These are phyloP conservation scores for Clarias fuscus DNA, from an alignment of 2,797 vertebrate species.

Conservation along the genomic window DNA sequence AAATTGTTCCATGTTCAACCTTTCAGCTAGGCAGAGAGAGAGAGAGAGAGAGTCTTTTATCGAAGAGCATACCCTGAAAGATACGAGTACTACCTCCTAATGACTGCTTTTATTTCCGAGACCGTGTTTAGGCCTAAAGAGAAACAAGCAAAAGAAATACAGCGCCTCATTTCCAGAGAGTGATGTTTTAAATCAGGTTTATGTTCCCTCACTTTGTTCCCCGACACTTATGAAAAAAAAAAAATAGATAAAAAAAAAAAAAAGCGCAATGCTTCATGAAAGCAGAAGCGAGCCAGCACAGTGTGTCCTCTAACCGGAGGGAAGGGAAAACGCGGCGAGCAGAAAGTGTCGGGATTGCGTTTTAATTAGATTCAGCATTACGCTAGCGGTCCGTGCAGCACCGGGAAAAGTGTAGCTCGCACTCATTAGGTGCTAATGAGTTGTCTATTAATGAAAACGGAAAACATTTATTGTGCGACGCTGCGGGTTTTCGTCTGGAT, in stretches of 20 bases:
- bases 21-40: neutral
- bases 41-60: no score
- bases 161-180: constrained; percentile 4
- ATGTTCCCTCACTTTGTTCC: constrained; percentile 12
- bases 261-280: constrained; percentile 52
- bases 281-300: constrained; percentile 22
- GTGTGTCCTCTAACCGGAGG: constrained; percentile 20
- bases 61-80: neutral
- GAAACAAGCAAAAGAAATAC: neutral
- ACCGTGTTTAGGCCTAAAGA: neutral
- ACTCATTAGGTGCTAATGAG: constrained; percentile 81
- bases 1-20: neutral
- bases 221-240: constrained; percentile 44
- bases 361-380: constrained; percentile 68
- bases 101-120: neutral
- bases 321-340: constrained; percentile 10
- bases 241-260: neutral
- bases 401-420: constrained; percentile 65
- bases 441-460: constrained; percentile 84
- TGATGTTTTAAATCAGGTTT: constrained; percentile 14
- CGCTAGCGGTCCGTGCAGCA: constrained; percentile 45
- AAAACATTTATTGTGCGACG: constrained; percentile 81
- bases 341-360: constrained; percentile 55
- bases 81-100: neutral
- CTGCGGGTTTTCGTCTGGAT: constrained; percentile 78